Base-by-base conservation (phyloP, 1,140 invertebrate species). In the Dendrolimus kikuchii region DNA sequence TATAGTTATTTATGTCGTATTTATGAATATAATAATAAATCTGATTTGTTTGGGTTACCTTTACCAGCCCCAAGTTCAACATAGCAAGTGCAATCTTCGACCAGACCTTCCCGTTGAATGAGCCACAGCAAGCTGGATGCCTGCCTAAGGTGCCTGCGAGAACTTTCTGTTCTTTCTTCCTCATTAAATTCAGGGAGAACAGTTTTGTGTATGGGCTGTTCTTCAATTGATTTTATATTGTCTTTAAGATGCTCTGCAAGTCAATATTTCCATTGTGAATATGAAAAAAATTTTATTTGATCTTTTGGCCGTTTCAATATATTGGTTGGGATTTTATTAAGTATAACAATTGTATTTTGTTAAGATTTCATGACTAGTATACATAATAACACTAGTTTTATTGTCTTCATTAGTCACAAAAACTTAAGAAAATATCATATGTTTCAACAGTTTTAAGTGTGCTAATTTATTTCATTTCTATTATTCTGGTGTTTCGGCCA, bases 61-160 rank as follows among this genome's bases (percentile, higher is more conserved):
- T 93, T 95, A n/a, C 95, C 95, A 37, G 95, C 95, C 6, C 95
- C 95, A 77, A 96, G 93, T 80, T 97, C 95, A 51, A 96, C 90
- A 70, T 91, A 95, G 74, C 92, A 93, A 0, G 91, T 92, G 51
- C 89, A 67, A 4, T 90, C 73, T 23, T 65, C 57, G 2, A 93
- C 63, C 46, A 95, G 81, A 8, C 86, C 70, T 52, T 89, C 81
- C 2, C 82, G 62, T 45, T 92, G 82, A 9, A 94, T 78, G 45
- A 94, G 84, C 4, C 89, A 90, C 36, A 95, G 67, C 39, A 95
- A 71, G 5, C 92, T 91, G 7, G 93, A 90, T 38, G 90, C 91
- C 79, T 95, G 94, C 2, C 90, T 70, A 46, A 95, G 81, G 78
- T 96, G 94, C 51, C 92, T 91, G 44, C 87, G 89, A 0, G 90